Percentiles rank a stretch among this genome's conserved stretches.
Conservation (phyloP, 2,888 invertebrate species). For the Folsomia manolachei region DNA sequence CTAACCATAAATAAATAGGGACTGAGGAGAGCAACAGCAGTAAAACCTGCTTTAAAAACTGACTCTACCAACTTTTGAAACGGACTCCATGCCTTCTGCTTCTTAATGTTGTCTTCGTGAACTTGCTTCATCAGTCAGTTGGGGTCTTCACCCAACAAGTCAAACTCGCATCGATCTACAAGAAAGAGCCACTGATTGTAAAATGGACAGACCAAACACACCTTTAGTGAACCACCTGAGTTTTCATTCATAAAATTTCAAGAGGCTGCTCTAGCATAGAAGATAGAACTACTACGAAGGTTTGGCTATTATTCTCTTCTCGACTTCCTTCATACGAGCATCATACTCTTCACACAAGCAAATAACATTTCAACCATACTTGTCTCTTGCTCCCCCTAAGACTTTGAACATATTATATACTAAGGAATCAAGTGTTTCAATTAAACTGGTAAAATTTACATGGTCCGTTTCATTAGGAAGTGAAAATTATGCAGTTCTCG, state of each 20-base stretch:
- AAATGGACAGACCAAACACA: conserved; percentile 27
- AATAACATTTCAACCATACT: too few species aligned
- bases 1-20: background rate
- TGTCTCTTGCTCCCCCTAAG: too few species aligned
- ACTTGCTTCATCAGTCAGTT: conserved; percentile 9
- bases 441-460: too few species aligned
- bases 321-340: conserved; percentile 15
- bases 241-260: conserved; percentile 23
- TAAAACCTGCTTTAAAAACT: conserved; percentile 6
- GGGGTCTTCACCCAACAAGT: conserved; percentile 19
- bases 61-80: background rate
- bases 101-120: background rate
- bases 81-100: background rate
- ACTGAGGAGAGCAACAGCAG: background rate
- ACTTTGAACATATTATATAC: too few species aligned
- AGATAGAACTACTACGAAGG: background rate
- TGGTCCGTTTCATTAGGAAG: too few species aligned
- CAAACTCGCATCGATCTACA: conserved; percentile 21
- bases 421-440: too few species aligned
- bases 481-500: too few species aligned
- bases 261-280: background rate
- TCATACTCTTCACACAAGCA: background rate
- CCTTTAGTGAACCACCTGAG: conserved; percentile 18
- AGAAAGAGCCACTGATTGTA: conserved; percentile 21
- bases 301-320: conserved; percentile 9